Percentiles rank a stretch among this genome's conserved stretches.
phyloP scores from a whole-genome alignment of 2,888 invertebrate genomes.

The Sipha maydis region DNA sequence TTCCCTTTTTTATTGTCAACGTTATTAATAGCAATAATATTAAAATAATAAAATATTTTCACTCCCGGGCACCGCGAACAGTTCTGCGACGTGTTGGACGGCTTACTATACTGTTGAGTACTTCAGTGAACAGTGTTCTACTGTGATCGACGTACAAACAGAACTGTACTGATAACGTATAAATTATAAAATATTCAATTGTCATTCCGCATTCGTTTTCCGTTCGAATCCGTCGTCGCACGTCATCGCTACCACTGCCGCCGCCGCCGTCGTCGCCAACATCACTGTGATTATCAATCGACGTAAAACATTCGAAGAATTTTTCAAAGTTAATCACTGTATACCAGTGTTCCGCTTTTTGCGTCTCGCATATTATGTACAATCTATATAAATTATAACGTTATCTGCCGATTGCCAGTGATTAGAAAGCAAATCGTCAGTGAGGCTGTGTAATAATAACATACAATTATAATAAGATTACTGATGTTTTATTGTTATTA shows the following conservation, averaged over 20 bases:
- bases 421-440: conserved; percentile 27
- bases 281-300: conserved; percentile 46
- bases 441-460: conserved; percentile 1
- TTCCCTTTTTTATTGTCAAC: background rate
- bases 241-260: background rate
- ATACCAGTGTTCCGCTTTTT: conserved; percentile 44
- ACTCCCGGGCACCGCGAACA: background rate
- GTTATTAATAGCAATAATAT: background rate
- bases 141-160: background rate
- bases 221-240: conserved; percentile 10
- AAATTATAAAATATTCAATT: background rate
- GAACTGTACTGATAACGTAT: background rate
- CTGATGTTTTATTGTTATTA: background rate
- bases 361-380: conserved; percentile 22
- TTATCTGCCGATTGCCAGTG: conserved; percentile 1
- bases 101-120: background rate
- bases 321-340: conserved; percentile 42
- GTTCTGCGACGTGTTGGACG: background rate
- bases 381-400: background rate
- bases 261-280: background rate
- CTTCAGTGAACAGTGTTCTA: background rate
- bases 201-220: background rate
- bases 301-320: conserved; percentile 48
- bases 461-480: background rate
- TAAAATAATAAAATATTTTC: background rate